phyloP scores from a whole-genome alignment of 1,140 invertebrate genomes.

The Proctacanthus coquilletti region DNA sequence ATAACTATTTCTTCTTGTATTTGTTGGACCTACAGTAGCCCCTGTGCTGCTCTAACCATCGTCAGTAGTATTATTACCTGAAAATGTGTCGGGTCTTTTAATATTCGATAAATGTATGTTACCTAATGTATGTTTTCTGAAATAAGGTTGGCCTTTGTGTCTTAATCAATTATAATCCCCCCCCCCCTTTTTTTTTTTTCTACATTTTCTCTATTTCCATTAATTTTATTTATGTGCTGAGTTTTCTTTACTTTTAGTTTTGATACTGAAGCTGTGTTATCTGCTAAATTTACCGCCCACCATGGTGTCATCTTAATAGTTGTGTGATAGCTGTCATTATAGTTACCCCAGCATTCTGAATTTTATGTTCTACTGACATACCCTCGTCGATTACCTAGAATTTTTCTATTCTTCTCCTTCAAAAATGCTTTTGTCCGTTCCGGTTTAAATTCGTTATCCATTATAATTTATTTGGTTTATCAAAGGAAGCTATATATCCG shows the following conservation, averaged over 20 bases:
- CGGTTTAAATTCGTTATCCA: not conserved
- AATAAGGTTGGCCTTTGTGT: constrained; percentile 4
- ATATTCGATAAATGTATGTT: constrained; percentile 3
- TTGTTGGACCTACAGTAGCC: no score
- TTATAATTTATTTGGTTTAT: not conserved
- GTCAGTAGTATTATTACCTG: no score
- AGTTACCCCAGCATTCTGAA: not conserved
- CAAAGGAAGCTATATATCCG: not conserved
- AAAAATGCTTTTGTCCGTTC: not conserved
- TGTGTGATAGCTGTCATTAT: constrained; percentile 2
- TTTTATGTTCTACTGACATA: not conserved
- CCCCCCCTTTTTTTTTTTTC: constrained; percentile 2
- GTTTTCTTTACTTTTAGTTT: no score
- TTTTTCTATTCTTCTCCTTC: not conserved
- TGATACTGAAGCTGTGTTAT: no score
- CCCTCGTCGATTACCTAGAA: not conserved
- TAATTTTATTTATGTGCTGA: constrained; percentile 1
- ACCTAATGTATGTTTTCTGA: not conserved
- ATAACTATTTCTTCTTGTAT: no score
- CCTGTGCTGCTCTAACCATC: no score
- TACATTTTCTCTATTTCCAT: constrained; percentile 4
- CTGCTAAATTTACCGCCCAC: not conserved
- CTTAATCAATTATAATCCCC: constrained; percentile 2
- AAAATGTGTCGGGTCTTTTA: no score
- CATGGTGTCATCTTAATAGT: constrained; percentile 2